Evolutionary conservation across 2,113 vertebrate species (phyloP).

Genomic region (Noctilio leporinus): DNA sequence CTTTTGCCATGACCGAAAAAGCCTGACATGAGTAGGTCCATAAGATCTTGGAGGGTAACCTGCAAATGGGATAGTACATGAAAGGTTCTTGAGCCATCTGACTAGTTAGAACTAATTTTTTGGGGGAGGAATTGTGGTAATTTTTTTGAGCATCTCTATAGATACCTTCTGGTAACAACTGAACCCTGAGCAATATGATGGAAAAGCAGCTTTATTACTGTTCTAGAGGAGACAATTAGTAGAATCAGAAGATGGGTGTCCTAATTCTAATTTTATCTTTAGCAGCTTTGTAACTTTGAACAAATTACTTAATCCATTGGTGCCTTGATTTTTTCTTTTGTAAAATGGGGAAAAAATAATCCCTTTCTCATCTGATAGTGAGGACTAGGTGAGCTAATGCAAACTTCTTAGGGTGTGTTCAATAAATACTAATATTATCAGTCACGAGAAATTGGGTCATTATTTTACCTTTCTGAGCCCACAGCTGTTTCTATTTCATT

Average conservation of each 20-base stretch:
- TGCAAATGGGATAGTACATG: background rate
- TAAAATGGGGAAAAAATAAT: background rate
- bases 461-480: background rate
- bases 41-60: background rate
- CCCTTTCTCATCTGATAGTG: background rate
- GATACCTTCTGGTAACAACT: background rate
- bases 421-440: background rate
- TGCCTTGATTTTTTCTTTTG: background rate
- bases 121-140: background rate
- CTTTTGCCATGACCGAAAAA: background rate
- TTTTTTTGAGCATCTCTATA: background rate
- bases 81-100: background rate
- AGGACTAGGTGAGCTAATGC: background rate
- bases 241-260: background rate
- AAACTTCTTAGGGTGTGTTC: background rate
- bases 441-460: background rate
- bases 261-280: background rate
- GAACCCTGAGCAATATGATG: background rate
- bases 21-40: background rate
- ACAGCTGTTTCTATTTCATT: background rate
- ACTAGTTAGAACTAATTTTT: background rate
- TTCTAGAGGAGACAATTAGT: background rate
- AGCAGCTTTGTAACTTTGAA: background rate
- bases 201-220: background rate
- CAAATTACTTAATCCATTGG: background rate